Conservation (phyloP, 1,140 invertebrate species). For the Drosophila navojoa region DNA sequence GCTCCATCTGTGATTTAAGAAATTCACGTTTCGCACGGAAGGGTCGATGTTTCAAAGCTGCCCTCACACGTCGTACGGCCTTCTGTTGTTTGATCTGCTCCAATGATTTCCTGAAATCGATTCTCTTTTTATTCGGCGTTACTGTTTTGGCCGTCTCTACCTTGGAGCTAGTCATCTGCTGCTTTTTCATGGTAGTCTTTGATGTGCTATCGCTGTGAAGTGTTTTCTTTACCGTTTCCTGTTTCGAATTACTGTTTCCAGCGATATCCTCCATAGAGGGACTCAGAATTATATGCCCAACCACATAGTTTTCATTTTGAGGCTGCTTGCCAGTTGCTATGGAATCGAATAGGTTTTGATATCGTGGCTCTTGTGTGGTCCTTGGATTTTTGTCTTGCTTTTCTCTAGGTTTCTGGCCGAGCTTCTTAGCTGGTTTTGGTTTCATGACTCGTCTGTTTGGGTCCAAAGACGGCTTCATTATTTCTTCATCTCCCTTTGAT, state of each 20-base stretch:
- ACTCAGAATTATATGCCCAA: slow-evolving; percentile 8
- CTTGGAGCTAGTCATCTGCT: not conserved
- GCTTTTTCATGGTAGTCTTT: not conserved
- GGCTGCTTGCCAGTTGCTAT: not conserved
- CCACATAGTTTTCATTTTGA: not conserved
- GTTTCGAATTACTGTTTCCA: not conserved
- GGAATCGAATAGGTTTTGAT: not conserved
- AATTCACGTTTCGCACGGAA: not conserved
- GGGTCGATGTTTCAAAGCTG: not conserved
- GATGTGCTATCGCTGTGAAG: not conserved
- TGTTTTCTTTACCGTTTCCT: not conserved
- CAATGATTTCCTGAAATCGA: not conserved
- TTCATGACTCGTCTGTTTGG: too few species aligned
- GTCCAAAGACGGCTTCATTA: too few species aligned
- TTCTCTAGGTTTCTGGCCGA: too few species aligned
- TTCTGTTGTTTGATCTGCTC: not conserved
- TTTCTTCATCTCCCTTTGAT: too few species aligned
- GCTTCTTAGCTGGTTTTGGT: too few species aligned
- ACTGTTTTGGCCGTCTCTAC: not conserved
- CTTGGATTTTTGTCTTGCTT: too few species aligned
- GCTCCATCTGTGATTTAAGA: not conserved
- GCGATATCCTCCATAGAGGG: not conserved
- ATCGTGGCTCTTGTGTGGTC: too few species aligned
- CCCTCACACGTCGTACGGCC: not conserved
- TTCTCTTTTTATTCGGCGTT: not conserved